Evolutionary conservation across 2,113 vertebrate genomes (phyloP).

Genomic region (Morone saxatilis): DNA sequence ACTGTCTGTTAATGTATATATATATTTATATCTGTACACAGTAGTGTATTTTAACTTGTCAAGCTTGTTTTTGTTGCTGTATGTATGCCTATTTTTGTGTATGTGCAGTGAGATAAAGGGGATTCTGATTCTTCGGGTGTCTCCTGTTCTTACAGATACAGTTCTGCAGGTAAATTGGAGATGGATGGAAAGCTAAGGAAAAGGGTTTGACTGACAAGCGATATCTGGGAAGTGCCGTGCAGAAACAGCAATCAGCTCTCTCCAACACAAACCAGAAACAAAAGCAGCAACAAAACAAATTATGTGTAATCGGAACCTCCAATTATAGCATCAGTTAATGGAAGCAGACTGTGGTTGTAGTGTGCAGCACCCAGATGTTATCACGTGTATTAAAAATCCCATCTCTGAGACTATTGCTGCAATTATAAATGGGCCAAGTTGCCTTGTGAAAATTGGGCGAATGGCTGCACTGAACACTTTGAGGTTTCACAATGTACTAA

Average conservation of each 20-base stretch:
- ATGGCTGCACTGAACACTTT: conserved; percentile 33
- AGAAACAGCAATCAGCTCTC: neutral
- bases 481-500: conserved; percentile 24
- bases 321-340: neutral
- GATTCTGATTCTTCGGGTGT: neutral
- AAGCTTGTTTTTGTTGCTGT: too few relatives aligned
- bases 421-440: conserved; percentile 13
- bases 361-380: conserved; percentile 8
- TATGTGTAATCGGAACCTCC: neutral
- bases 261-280: neutral
- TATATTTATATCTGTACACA: too few relatives aligned
- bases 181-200: neutral
- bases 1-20: too few relatives aligned
- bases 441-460: conserved; percentile 20
- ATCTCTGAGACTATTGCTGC: conserved; percentile 9
- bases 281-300: conserved; percentile 15
- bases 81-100: too few relatives aligned
- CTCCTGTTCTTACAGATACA: neutral
- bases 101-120: too few relatives aligned
- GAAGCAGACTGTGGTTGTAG: neutral
- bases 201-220: neutral
- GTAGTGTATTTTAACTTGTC: too few relatives aligned
- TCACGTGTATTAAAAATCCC: conserved; percentile 30
- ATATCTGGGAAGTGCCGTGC: neutral
- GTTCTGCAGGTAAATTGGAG: neutral